Conservation (phyloP, 1,140 invertebrate genomes). For the Bemisia tabaci region DNA sequence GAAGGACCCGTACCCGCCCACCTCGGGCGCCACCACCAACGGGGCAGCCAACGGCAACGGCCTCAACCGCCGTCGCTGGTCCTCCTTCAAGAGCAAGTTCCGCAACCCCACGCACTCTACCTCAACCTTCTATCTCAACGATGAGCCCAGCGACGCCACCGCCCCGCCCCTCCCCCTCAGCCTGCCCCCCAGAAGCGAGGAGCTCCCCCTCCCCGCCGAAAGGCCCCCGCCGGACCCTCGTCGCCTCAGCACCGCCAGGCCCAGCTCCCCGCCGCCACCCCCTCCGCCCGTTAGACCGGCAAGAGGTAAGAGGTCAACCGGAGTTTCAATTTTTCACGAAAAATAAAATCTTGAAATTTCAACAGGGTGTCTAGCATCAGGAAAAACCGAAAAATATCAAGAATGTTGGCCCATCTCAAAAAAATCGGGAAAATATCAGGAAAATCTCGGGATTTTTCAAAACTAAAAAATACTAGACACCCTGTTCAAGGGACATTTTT, state of each 20-base stretch:
- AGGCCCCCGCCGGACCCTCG: constrained; percentile 13
- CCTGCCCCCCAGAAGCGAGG: not conserved
- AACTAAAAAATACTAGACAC: no score
- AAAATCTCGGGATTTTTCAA: no score
- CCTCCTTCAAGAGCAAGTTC: constrained; percentile 18
- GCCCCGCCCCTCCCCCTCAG: constrained; percentile 6
- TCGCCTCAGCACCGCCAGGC: constrained; percentile 16
- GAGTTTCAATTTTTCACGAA: no score
- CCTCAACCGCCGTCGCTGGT: constrained; percentile 7
- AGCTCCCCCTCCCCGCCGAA: not conserved
- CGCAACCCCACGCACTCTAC: not conserved
- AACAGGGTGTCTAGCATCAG: no score
- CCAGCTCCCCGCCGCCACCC: constrained; percentile 21
- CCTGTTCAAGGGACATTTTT: no score
- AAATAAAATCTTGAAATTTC: no score
- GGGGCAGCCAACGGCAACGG: not conserved
- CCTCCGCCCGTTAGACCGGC: constrained; percentile 18
- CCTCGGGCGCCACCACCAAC: not conserved
- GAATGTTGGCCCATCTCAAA: no score
- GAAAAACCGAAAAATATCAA: no score
- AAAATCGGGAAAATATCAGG: no score
- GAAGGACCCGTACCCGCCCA: not conserved
- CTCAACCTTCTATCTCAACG: constrained; percentile 16
- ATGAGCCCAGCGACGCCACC: constrained; percentile 3
- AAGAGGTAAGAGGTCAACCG: constrained; percentile 5